Evolutionary conservation across 1,140 invertebrate genomes (phyloP), one percentile per base, ranked within the genome.

Genomic region (Nephotettix cincticeps): DNA sequence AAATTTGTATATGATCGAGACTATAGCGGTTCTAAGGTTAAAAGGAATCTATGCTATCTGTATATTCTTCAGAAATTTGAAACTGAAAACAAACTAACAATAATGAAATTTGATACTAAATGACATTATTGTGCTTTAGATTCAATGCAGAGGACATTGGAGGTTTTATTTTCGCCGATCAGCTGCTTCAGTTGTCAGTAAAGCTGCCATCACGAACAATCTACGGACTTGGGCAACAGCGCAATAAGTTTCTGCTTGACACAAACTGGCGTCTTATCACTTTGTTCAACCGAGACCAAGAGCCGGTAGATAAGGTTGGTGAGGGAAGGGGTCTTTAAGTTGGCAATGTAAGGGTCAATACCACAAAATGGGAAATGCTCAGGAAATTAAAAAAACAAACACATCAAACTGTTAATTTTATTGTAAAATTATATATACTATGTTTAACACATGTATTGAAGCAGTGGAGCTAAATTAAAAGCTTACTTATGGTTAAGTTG

Each of bases 191-290:
- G 82, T 82, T 97, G 13, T 91, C 89, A 1, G 85, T 90, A 0
- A 77, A 86, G 27, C 78, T 77, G 13, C 73, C 76, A 13, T 89
- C 91, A 0, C 76, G 83, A 40, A 88, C 91, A 73, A 85, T 96
- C 73, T 97, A 94, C 81, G 95, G 95, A 2, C 82, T 96, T 72
- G 95, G 95, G 14, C 88, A 93, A 83, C 87, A 89, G 74, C 82
- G 86, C 74, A 83, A 84, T 1, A 79, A 81, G 51, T 84, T 93
- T 56, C 80, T 85, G 72, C 80, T 90, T 36, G 84, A 86, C 67
- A 85, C 86, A 3, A 81, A 88, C 68, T 93, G 91, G 91, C 82
- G 87, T 70, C 83, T 81, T 0, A 85, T 87, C 40, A 89, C 89
- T 0, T 77, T 93, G 21, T 92, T 89, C 71, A 91, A 90, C 78